Conservation (phyloP, 1,140 invertebrate species). For the Parasteatoda tepidariorum region DNA sequence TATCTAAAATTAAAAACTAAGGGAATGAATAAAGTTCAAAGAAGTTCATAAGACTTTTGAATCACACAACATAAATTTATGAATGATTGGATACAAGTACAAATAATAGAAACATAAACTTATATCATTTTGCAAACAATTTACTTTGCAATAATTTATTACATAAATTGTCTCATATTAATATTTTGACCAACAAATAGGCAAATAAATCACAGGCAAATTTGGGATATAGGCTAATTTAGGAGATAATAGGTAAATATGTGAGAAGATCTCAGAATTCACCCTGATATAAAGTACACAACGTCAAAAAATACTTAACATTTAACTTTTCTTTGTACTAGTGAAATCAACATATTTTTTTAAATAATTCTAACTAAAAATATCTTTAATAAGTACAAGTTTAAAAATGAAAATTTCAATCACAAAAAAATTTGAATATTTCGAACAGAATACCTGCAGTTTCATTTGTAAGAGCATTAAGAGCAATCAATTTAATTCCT, state of each 20-base stretch:
- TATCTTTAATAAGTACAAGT: background rate
- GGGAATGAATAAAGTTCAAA: background rate
- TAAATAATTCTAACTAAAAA: background rate
- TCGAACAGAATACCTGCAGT: background rate
- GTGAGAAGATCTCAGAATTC: too few relatives aligned
- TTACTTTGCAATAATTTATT: background rate
- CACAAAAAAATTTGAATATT: background rate
- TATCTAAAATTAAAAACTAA: background rate
- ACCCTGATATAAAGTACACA: too few relatives aligned
- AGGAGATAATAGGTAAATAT: too few relatives aligned
- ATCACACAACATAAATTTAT: too few relatives aligned
- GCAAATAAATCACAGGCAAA: too few relatives aligned
- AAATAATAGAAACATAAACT: background rate
- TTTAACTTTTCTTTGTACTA: background rate
- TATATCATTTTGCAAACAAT: background rate
- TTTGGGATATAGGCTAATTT: too few relatives aligned
- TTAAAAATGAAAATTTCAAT: background rate
- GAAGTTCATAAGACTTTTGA: too few relatives aligned
- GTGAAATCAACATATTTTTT: background rate
- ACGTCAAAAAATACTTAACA: background rate
- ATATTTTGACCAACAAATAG: background rate
- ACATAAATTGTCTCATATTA: background rate
- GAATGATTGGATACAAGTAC: too few relatives aligned
- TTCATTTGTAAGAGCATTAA: background rate
- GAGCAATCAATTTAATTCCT: background rate